Base-by-base conservation (phyloP, 2,113 vertebrate species). In the Scophthalmus maximus region DNA sequence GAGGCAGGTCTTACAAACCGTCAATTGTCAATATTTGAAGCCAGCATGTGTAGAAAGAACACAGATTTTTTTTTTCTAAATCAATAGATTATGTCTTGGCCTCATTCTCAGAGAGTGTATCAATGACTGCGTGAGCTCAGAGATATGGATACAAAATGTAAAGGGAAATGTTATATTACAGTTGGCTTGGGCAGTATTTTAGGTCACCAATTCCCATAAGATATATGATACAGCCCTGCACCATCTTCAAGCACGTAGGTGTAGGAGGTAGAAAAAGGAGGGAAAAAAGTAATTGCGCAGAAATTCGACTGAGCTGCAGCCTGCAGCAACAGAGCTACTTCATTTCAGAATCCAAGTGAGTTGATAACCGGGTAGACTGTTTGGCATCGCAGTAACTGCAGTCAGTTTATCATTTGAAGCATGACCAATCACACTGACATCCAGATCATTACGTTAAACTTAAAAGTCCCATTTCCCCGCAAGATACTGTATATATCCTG, bases 341-440 rank as follows among this genome's bases (percentile, higher is more conserved):
- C 64, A 80, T 47, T 27, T 50, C 12, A 52, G 18, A 68, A 68
- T 66, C 68, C 40, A 78, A 59, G 18, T 9, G 34, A 57, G 53
- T 75, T 79, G 76, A 69, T 59, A 81, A 70, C 25, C 12, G 4
- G 29, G n/a, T 34, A 29, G 55, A 46, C 40, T 36, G 55, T 10
- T 81, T 73, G 38, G 40, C 56, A 70, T 70, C n/a, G 30, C 53
- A 47, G 32, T 52, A 60, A 58, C 40, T 8, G 25, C 36, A 61
- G 47, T 50, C 9, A 9, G 59, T 55, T 64, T 49, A 15, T 87
- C 53, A 74, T 38, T 71, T 25, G 75, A 40, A 64, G 70, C 58
- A 5, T 62, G 65, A 78, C 83, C 61, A 81, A 81, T 89, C 68
- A 64, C 27, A 62, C 17, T n/a, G 78, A 73, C 73, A 56, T 46